Evolutionary conservation across 2,113 vertebrate species (phyloP).

Genomic region (Spheniscus mendiculus): DNA sequence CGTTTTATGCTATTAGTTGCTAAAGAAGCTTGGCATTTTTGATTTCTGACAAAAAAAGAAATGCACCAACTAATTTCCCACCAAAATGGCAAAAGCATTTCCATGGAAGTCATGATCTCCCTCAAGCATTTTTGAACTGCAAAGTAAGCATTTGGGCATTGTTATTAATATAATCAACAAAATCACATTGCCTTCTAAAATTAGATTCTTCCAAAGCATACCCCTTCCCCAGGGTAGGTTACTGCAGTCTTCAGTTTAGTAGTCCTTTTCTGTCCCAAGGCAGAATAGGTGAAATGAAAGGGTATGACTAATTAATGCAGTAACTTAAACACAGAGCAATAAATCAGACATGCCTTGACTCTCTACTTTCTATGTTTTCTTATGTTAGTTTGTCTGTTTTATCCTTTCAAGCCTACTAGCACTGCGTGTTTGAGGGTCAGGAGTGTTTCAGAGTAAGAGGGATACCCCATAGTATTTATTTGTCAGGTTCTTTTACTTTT

Average conservation of each 20-base stretch:
- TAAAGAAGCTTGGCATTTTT: neutral
- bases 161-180: neutral
- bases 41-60: neutral
- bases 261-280: neutral
- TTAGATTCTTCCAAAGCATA: neutral
- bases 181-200: neutral
- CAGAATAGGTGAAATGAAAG: conserved; percentile 1
- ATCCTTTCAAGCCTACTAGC: neutral
- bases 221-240: neutral
- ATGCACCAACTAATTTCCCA: neutral
- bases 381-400: neutral
- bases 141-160: neutral
- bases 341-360: neutral
- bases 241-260: neutral
- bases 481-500: neutral
- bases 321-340: neutral
- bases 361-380: neutral
- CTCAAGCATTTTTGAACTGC: neutral
- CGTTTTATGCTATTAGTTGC: neutral
- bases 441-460: neutral
- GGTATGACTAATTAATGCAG: neutral
- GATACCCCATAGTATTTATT: neutral
- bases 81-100: neutral
- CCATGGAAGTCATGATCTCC: neutral
- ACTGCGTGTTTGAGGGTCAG: neutral